Percentiles rank a stretch among this genome's conserved stretches.
phyloP scores from a whole-genome alignment of 2,888 invertebrate species.

The Tethea ocularis region DNA sequence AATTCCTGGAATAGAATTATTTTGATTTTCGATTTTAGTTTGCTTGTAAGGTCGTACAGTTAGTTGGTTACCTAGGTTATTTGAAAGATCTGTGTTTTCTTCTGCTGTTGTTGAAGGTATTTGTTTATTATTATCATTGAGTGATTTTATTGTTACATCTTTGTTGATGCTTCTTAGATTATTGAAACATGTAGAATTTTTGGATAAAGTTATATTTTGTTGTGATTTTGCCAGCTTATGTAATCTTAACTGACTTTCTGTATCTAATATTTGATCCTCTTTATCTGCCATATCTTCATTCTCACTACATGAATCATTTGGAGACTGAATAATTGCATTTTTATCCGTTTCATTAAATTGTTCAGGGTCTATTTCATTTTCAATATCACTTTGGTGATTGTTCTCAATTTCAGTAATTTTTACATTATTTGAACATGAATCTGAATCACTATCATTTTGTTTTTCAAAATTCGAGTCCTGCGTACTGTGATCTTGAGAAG shows the following conservation, averaged over 20 bases:
- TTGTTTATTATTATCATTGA: slow-evolving; percentile 28
- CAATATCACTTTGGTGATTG: slow-evolving; percentile 35
- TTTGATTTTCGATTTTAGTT: slow-evolving; percentile 28
- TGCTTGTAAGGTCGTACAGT: slow-evolving; percentile 47
- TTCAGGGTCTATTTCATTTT: slow-evolving; percentile 36
- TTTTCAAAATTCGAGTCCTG: slow-evolving; percentile 33
- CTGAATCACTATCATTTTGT: slow-evolving; percentile 46
- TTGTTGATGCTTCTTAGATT: slow-evolving; percentile 58
- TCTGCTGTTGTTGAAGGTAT: slow-evolving; percentile 21
- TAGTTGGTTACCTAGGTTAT: slow-evolving; percentile 42
- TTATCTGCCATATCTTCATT: slow-evolving; percentile 41
- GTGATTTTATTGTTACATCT: slow-evolving; percentile 52
- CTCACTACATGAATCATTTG: slow-evolving; percentile 54
- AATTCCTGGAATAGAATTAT: background rate
- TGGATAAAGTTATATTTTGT: slow-evolving; percentile 26
- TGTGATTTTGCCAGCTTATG: slow-evolving; percentile 41
- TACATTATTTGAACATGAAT: slow-evolving; percentile 47
- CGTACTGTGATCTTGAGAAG: slow-evolving; percentile 34
- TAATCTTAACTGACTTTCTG: slow-evolving; percentile 49
- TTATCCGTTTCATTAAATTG: slow-evolving; percentile 29
- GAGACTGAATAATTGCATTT: slow-evolving; percentile 55
- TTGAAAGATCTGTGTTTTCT: slow-evolving; percentile 28
- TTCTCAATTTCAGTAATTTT: slow-evolving; percentile 63
- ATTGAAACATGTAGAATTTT: slow-evolving; percentile 38
- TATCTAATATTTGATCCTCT: slow-evolving; percentile 44